These are phyloP conservation scores for Chironomus tentans DNA, from an alignment of 2,888 invertebrate species.

Conservation along the genomic window DNA sequence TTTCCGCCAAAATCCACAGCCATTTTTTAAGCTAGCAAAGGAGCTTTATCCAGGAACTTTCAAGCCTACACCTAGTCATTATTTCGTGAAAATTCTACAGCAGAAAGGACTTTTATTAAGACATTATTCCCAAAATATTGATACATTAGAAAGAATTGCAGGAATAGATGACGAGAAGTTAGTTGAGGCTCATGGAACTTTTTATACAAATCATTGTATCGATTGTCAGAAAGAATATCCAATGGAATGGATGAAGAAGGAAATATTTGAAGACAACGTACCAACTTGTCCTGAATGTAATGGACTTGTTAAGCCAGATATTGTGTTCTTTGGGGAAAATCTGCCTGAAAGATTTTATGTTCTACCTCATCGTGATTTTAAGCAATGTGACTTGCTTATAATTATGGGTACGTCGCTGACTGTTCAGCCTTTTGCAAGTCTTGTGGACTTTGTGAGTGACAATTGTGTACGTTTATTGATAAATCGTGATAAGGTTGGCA, in stretches of 20 bases:
- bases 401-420: constrained; percentile 91
- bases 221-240: constrained; percentile 62
- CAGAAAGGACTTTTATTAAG: constrained; percentile 69
- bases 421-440: constrained; percentile 89
- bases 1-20: constrained; percentile 80
- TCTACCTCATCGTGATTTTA: constrained; percentile 63
- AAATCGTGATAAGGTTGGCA: constrained; percentile 69
- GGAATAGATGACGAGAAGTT: constrained; percentile 65
- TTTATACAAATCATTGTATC: constrained; percentile 78
- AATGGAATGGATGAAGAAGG: constrained; percentile 79
- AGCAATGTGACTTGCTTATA: constrained; percentile 79
- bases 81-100: constrained; percentile 75
- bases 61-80: constrained; percentile 83
- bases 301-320: constrained; percentile 85
- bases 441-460: constrained; percentile 64
- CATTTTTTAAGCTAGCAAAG: constrained; percentile 85
- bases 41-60: constrained; percentile 80
- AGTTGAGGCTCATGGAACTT: constrained; percentile 93
- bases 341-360: constrained; percentile 70
- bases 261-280: constrained; percentile 61
- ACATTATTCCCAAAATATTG: constrained; percentile 87
- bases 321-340: constrained; percentile 91
- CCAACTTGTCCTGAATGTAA: constrained; percentile 68
- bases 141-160: constrained; percentile 80
- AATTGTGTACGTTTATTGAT: constrained; percentile 76